Evolutionary conservation across 2,113 vertebrate species (phyloP).

Genomic region (Mixornis gularis): DNA sequence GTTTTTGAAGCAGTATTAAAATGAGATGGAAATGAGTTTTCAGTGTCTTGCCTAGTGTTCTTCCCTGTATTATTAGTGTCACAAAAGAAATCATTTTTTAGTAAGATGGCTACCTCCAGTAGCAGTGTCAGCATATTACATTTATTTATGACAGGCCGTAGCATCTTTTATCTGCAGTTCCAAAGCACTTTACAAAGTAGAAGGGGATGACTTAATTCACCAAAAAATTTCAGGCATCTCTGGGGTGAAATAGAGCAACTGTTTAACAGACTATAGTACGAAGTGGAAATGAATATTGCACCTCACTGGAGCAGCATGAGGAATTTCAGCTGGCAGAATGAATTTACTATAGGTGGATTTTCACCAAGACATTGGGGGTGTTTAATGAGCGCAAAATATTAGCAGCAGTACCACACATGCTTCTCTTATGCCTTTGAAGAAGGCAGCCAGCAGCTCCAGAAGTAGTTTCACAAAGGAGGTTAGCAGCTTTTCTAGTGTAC

Average conservation of each 20-base stretch:
- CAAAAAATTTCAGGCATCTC: background rate
- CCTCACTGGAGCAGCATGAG: background rate
- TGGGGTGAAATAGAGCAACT: conserved; percentile 12
- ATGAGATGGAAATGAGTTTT: conserved; percentile 34
- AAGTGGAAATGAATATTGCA: background rate
- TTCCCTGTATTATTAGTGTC: conserved; percentile 42
- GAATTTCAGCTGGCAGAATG: conserved; percentile 21
- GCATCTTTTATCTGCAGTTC: conserved; percentile 38
- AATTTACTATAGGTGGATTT: conserved; percentile 29
- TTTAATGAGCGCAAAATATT: conserved; percentile 12
- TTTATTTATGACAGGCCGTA: conserved; percentile 35
- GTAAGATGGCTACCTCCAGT: conserved; percentile 36
- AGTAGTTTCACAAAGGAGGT: background rate
- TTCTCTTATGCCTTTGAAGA: background rate
- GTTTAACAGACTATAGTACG: background rate
- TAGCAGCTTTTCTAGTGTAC: background rate
- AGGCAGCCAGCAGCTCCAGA: conserved; percentile 5
- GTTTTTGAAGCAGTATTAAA: conserved; percentile 20
- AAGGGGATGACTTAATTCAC: conserved; percentile 29
- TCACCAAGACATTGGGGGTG: background rate
- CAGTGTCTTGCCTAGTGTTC: background rate
- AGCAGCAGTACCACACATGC: background rate
- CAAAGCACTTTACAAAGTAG: conserved; percentile 27
- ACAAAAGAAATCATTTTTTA: conserved; percentile 40
- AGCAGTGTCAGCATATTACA: conserved; percentile 46